phyloP scores from a whole-genome alignment of 2,113 vertebrate genomes.

The Coturnix japonica region DNA sequence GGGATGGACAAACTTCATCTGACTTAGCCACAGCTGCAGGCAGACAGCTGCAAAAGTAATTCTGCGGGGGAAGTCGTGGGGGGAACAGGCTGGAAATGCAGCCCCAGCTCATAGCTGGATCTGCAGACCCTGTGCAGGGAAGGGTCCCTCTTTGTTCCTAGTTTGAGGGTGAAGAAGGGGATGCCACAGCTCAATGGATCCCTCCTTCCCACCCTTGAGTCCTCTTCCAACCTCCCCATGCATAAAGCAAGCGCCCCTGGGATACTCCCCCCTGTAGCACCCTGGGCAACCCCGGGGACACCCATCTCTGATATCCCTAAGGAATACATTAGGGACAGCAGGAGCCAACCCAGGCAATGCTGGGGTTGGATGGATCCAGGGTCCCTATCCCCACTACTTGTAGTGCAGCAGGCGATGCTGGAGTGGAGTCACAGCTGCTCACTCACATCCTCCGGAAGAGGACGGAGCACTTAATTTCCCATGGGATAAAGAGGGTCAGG shows the following conservation, averaged over 20 bases:
- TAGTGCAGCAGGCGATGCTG: neutral
- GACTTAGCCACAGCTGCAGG: neutral
- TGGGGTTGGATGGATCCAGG: neutral
- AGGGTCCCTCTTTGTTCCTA: constrained; percentile 20
- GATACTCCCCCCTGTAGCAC: neutral
- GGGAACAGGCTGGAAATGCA: neutral
- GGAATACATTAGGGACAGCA: neutral
- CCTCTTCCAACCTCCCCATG: accelerated
- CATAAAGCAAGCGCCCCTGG: accelerated
- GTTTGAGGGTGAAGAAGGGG: neutral
- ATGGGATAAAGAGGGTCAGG: neutral
- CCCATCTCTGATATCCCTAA: neutral
- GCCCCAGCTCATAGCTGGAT: neutral
- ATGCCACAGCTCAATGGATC: accelerated
- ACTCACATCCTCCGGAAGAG: neutral
- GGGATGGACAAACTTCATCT: neutral
- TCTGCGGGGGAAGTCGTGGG: neutral
- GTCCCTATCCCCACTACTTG: neutral
- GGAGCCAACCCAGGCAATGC: neutral
- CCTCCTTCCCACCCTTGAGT: neutral
- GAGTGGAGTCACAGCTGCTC: neutral
- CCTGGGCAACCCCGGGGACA: neutral
- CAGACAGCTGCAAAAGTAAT: constrained; percentile 14
- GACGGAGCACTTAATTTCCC: neutral
- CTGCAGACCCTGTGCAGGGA: neutral